These are phyloP conservation scores for Eubucco bourcierii DNA, from an alignment of 2,113 vertebrate species.

Conservation along the genomic window DNA sequence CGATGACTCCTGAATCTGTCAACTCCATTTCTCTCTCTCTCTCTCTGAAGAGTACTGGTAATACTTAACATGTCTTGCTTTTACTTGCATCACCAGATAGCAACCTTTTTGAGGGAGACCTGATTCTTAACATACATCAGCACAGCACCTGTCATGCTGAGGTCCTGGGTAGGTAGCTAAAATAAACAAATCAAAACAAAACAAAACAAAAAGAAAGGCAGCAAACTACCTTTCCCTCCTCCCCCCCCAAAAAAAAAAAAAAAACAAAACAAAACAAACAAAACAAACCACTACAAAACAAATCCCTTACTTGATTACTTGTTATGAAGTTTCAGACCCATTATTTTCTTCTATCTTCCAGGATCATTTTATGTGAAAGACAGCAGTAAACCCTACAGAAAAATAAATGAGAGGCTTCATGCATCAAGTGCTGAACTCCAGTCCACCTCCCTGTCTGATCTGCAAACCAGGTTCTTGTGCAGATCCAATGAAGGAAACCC, in stretches of 20 bases:
- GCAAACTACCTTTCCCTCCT: not conserved
- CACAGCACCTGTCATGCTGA: not conserved
- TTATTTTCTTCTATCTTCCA: not conserved
- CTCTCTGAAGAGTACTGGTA: not conserved
- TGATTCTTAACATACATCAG: not conserved
- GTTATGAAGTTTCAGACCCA: fast-evolving
- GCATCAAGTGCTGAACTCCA: not conserved
- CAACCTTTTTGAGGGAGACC: not conserved
- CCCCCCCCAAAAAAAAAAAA: not conserved
- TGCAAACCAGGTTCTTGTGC: fast-evolving
- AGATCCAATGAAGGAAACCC: not conserved
- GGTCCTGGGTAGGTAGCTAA: not conserved
- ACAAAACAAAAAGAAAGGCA: too few relatives aligned
- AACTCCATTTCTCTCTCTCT: not conserved
- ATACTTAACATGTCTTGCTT: not conserved
- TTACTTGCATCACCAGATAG: not conserved
- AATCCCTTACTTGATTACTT: not conserved
- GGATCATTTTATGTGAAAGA: not conserved
- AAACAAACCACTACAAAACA: not conserved
- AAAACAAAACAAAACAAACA: not conserved
- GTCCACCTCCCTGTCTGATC: not conserved
- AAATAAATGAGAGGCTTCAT: not conserved
- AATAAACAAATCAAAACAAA: not conserved
- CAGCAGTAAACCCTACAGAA: not conserved
- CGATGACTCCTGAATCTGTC: not conserved